Base-by-base conservation (phyloP, 2,888 invertebrate genomes). In the Synanthedon andrenaeformis region DNA sequence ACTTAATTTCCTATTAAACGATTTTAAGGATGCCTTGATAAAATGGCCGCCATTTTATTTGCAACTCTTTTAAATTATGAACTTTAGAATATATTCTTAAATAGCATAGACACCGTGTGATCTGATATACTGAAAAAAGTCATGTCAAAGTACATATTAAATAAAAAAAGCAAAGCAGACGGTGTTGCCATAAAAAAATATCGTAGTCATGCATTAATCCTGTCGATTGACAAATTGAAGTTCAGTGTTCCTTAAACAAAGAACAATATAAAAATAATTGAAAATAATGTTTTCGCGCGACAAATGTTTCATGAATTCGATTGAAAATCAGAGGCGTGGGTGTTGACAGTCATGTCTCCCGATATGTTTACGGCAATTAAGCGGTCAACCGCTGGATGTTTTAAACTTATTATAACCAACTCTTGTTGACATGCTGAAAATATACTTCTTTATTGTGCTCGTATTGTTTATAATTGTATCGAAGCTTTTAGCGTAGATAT, bases 1-100 rank as follows among this genome's bases (percentile, higher is more conserved):
- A 79, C 76, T 81, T 82, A 79, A 80, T 81, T 80, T 79, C 77
- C 80, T 82, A 84, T 84, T 77, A 82, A 82, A 76, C 75, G 72
- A 73, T 45, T 45, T 12, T 14, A 45, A 45, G 45, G 35, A 35
- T 5, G 45, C 45, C 45, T 10, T 8, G 5, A 10, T 35, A 72
- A 74, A 66, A 74, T 74, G 73, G 76, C 73, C 69, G 59, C 54
- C 48, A 42, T 10, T n/a, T 42, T 42, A 23, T 23, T 23, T 23
- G 5, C 23, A 4, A 23, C 5, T 23, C 23, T 23, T 23, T 23
- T 23, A 23, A 35, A 8, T 35, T 35, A 3, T 8, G 35, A 35
- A 35, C 35, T 35, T 35, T 10, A 35, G 35, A 35, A 35, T 28
- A 5, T 4, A 5, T 28, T 28, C 28, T 28, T 28, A 28, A 28